These are phyloP conservation scores for Enteromius treurensis DNA, from an alignment of 2,797 vertebrate species.

Conservation along the genomic window DNA sequence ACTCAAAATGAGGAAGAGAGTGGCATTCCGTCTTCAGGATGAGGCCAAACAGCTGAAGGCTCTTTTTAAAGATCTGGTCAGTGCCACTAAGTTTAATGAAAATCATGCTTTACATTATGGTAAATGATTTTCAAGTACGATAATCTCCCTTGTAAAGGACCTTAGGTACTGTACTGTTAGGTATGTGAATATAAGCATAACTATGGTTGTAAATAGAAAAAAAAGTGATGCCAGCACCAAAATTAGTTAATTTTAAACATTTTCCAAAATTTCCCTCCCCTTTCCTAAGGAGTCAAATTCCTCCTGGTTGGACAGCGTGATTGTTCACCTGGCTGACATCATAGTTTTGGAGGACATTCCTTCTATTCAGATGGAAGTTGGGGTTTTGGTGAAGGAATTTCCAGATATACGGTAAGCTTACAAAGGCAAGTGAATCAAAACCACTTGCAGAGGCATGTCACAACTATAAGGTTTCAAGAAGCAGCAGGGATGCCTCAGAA, in stretches of 20 bases:
- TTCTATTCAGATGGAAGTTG: constrained; percentile 95
- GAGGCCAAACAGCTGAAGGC: constrained; percentile 88
- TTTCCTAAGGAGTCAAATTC: constrained; percentile 82
- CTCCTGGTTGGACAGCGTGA: constrained; percentile 85
- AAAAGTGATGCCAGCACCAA: background rate
- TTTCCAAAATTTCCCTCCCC: constrained; percentile 54
- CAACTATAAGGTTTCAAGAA: background rate
- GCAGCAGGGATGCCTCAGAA: background rate
- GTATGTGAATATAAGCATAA: background rate
- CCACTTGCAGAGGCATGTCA: background rate
- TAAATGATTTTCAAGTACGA: background rate
- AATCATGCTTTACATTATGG: background rate
- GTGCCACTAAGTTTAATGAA: background rate
- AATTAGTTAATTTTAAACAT: constrained; percentile 40
- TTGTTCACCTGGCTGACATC: constrained; percentile 88
- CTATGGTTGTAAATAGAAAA: too few relatives aligned
- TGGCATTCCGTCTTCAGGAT: constrained; percentile 86
- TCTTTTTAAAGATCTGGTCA: constrained; percentile 89
- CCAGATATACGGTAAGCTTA: constrained; percentile 88
- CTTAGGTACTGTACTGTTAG: background rate
- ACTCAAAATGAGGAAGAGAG: constrained; percentile 85
- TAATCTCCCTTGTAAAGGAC: background rate
- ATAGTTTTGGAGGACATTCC: constrained; percentile 90
- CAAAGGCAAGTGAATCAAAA: background rate
- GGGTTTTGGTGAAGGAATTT: constrained; percentile 88